Conservation (phyloP, 64 coral and sea anemone genomes). For the Stylophora pistillata region DNA sequence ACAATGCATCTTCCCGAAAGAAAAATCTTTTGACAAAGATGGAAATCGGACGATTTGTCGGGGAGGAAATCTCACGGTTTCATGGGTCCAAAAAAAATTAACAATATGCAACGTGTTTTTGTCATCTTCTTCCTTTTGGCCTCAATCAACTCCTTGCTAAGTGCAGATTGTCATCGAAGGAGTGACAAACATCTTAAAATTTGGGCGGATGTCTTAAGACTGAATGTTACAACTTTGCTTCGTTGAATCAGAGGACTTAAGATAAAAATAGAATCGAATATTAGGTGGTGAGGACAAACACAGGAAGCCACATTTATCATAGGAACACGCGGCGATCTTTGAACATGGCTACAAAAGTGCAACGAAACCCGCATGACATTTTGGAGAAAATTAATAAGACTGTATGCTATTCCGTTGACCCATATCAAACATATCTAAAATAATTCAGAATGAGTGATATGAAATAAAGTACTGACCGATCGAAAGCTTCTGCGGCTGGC, state of each 20-base stretch:
- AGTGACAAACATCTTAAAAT: too few species aligned
- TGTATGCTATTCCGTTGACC: not conserved
- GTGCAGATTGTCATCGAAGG: too few species aligned
- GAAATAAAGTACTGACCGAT: not conserved
- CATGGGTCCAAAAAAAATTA: too few species aligned
- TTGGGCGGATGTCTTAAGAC: too few species aligned
- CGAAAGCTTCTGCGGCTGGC: not conserved
- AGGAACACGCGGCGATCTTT: not conserved
- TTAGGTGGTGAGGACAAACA: not conserved
- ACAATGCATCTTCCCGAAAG: too few species aligned
- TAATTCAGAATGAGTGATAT: not conserved
- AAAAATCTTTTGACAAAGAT: too few species aligned
- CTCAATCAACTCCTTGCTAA: too few species aligned
- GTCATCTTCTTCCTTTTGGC: not conserved
- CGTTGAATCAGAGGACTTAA: not conserved
- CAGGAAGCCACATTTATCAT: slow-evolving; percentile 6
- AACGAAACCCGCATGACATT: not conserved
- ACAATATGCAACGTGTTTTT: not conserved
- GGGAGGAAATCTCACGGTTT: too few species aligned
- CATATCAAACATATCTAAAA: not conserved
- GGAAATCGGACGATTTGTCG: too few species aligned
- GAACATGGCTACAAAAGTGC: not conserved
- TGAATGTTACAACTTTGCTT: not conserved
- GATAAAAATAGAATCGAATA: not conserved
- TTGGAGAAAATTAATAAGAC: not conserved